A percentile compares a stretch with the other conserved stretches of the same genome.
Evolutionary conservation across 2,113 vertebrate genomes (phyloP).

Genomic region (Tenrec ecaudatus): DNA sequence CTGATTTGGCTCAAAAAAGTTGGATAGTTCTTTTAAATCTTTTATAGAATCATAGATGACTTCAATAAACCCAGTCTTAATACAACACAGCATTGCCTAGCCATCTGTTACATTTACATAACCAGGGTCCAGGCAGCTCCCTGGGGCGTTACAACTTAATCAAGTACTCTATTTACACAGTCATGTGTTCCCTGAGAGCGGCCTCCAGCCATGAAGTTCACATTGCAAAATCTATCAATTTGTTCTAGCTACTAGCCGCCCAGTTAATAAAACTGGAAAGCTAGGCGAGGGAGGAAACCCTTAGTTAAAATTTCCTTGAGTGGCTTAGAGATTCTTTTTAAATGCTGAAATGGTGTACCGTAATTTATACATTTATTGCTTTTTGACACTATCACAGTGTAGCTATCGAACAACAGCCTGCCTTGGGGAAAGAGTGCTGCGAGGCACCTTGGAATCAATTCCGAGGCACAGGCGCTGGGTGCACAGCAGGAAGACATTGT

Average conservation of each 20-base stretch:
- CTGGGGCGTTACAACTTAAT: conserved; percentile 62
- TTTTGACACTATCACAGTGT: not conserved
- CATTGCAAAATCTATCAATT: conserved; percentile 56
- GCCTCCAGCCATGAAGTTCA: conserved; percentile 36
- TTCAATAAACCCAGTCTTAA: conserved; percentile 41
- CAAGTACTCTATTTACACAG: conserved; percentile 73
- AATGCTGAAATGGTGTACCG: not conserved
- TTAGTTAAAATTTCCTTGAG: conserved; percentile 17
- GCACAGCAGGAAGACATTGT: too few species aligned
- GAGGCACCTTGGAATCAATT: too few species aligned
- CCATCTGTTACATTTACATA: conserved; percentile 73
- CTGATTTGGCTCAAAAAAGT: conserved; percentile 43
- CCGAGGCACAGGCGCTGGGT: too few species aligned
- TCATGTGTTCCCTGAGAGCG: conserved; percentile 8
- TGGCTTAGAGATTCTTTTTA: not conserved
- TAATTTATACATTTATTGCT: not conserved
- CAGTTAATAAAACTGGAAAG: conserved; percentile 47
- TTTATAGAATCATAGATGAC: conserved; percentile 37
- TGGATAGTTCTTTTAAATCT: conserved; percentile 42
- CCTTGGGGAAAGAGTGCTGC: too few species aligned
- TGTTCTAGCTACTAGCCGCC: conserved; percentile 50
- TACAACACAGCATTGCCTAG: conserved; percentile 40
- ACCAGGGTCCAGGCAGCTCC: conserved; percentile 52
- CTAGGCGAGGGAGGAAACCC: not conserved
- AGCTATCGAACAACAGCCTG: too few species aligned